phyloP scores from a whole-genome alignment of 2,888 invertebrate genomes.

The Orthosia cruda region DNA sequence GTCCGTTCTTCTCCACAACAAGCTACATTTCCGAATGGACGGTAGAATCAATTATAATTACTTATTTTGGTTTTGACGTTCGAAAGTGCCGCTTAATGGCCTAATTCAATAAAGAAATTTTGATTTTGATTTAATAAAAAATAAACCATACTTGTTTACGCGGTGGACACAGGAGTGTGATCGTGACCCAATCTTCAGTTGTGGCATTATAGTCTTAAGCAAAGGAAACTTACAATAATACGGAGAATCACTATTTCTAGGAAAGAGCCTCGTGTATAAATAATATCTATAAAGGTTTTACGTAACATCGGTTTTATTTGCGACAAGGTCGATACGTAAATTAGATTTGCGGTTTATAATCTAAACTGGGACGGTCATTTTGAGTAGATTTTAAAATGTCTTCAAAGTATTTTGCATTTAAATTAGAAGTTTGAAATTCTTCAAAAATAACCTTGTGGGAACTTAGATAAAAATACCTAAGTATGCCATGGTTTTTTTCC shows the following conservation, averaged over 20 bases:
- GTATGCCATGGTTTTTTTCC: neutral
- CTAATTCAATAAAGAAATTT: no score
- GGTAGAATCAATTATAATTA: no score
- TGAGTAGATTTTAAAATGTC: neutral
- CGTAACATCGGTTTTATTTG: conserved; percentile 41
- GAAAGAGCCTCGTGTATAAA: conserved; percentile 26
- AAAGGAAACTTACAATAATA: conserved; percentile 29
- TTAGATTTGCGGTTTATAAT: conserved; percentile 37
- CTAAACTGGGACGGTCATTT: conserved; percentile 23
- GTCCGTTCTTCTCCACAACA: no score
- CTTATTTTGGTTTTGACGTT: no score
- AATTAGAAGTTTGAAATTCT: neutral
- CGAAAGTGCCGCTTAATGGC: no score
- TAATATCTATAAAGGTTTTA: conserved; percentile 29
- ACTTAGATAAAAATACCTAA: neutral
- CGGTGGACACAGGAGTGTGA: neutral
- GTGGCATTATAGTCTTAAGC: conserved; percentile 24
- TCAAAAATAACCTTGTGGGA: conserved; percentile 1
- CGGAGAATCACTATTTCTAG: conserved; percentile 27
- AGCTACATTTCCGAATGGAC: no score
- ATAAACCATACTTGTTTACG: conserved; percentile 14
- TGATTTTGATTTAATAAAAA: no score
- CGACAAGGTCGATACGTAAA: conserved; percentile 23
- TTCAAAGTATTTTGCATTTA: neutral
- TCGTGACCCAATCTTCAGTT: conserved; percentile 44